These are phyloP conservation scores for Cryptosula pallasiana DNA, from an alignment of 2,888 invertebrate genomes.

Conservation along the genomic window DNA sequence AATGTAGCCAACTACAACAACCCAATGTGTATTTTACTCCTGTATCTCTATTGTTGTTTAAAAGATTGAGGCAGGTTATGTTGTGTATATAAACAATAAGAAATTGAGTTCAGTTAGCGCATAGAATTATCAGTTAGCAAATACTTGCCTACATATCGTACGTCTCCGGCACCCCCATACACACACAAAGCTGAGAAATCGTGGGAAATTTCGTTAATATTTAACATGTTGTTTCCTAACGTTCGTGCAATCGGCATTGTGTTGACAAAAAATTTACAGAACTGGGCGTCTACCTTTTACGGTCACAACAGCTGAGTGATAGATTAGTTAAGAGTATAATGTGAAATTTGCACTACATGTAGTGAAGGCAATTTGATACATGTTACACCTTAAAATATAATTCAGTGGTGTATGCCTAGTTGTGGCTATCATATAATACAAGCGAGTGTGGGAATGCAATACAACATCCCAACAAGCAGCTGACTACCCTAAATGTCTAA, in stretches of 20 bases:
- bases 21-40: not conserved
- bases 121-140: not conserved
- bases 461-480: not conserved
- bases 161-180: no score
- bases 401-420: no score
- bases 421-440: no score
- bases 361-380: not conserved
- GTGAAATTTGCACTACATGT: not conserved
- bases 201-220: no score
- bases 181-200: no score
- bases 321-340: not conserved
- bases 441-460: not conserved
- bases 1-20: not conserved
- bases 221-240: not conserved
- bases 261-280: not conserved
- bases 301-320: not conserved
- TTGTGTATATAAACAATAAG: not conserved
- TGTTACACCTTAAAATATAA: slow-evolving; percentile 14
- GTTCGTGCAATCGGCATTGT: not conserved
- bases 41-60: not conserved
- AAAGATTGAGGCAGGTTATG: not conserved
- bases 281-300: slow-evolving; percentile 1
- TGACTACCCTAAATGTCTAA: not conserved
- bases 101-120: not conserved
- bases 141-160: no score